Conservation (phyloP, 2,797 vertebrate genomes). For the Poecile montanus region DNA sequence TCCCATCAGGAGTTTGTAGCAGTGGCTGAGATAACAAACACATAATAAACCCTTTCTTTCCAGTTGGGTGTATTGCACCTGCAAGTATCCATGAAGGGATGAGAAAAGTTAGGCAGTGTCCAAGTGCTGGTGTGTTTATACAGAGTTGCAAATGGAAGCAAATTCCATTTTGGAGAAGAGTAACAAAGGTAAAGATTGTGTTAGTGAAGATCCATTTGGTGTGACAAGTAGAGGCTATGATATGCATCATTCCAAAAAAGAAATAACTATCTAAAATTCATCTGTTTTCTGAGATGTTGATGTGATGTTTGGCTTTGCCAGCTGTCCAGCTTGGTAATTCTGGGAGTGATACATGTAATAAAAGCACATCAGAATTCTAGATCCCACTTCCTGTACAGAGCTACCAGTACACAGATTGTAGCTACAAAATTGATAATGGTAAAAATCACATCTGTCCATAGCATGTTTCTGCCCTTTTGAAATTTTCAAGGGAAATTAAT, state of each 20-base stretch:
- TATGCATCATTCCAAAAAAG: too few relatives aligned
- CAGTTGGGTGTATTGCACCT: neutral
- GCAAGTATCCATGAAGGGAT: neutral
- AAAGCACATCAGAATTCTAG: neutral
- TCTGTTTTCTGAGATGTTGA: neutral
- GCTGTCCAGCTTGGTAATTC: neutral
- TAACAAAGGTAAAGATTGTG: neutral
- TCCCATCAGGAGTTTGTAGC: neutral
- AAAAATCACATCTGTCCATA: neutral
- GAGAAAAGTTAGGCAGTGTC: neutral
- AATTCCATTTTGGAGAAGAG: neutral
- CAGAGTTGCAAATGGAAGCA: neutral
- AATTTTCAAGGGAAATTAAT: neutral
- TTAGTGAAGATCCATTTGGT: neutral
- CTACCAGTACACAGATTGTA: neutral
- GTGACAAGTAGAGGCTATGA: neutral
- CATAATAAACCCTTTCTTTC: neutral
- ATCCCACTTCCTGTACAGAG: neutral
- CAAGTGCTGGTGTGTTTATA: neutral
- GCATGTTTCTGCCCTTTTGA: neutral
- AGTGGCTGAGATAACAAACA: neutral
- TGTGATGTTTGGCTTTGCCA: neutral
- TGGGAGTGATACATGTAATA: neutral
- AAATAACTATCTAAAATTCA: neutral
- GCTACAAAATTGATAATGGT: neutral